Evolutionary conservation across 2,888 invertebrate species (phyloP), one percentile per base, ranked within the genome.

Genomic region (Xestobium rufovillosum): DNA sequence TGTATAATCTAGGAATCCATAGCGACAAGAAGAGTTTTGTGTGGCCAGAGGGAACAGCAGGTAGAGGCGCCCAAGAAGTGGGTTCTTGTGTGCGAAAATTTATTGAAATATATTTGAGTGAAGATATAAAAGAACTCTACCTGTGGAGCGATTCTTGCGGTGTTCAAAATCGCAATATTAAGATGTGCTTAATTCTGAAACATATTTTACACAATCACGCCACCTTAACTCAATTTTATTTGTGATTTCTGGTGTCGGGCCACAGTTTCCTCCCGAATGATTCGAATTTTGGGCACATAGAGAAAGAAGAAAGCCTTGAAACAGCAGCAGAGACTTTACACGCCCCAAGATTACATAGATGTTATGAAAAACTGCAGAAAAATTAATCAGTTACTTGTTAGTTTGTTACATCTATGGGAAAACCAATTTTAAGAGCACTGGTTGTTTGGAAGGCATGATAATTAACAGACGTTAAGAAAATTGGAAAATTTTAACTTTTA

Each of bases 21-120:
- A 25, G 38, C 9, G 49, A 43, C 15, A 48, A 50, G 13, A 15
- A 39, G 14, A 26, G 9, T 19, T 26, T 31, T 34, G 12, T 33
- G 11, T 52, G 51, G 52, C 9, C 47, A 14, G 51, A 52, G 42
- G 42, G 44, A 27, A 41, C 45, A 42, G 47, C 48, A 25, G 52
- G 49, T 14, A 39, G 52, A 11, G 51, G 51, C 26, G n/a, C n/a
- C n/a, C n/a, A n/a, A n/a, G n/a, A n/a, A n/a, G n/a, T n/a, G n/a
- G n/a, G n/a, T n/a, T n/a, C n/a, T n/a, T n/a, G n/a, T n/a, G n/a
- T n/a, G n/a, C n/a, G n/a, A n/a, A n/a, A n/a, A n/a, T n/a, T n/a
- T 39, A 30, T 43, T 3, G 16, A 39, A 34, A 42, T 11, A 12
- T 27, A 37, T 34, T 15, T 47, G 19, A 32, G 35, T 31, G 27